Evolutionary conservation across 2,797 vertebrate species (phyloP).

Genomic region (Scarus forsteni): DNA sequence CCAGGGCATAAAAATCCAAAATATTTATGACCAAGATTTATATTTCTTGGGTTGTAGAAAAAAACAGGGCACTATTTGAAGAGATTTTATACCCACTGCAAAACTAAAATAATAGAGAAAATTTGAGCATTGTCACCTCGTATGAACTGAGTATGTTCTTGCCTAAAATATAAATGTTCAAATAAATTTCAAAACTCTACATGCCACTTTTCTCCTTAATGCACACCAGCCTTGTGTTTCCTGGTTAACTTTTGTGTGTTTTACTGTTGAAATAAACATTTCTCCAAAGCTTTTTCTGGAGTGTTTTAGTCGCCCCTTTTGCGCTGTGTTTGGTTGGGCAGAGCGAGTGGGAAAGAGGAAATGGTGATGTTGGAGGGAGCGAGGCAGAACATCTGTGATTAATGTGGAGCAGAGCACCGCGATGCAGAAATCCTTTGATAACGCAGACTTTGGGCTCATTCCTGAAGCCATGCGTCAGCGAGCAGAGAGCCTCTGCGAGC

Average conservation of each 20-base stretch:
- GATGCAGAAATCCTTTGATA: slow-evolving; percentile 83
- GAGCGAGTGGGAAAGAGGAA: slow-evolving; percentile 45
- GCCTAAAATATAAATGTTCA: too few relatives aligned
- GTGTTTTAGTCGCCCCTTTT: neutral
- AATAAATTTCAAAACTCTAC: too few relatives aligned
- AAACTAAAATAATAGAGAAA: too few relatives aligned
- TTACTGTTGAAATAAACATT: too few relatives aligned
- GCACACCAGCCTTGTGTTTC: too few relatives aligned
- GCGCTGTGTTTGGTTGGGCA: slow-evolving; percentile 47
- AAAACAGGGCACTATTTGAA: neutral
- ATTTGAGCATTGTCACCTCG: too few relatives aligned
- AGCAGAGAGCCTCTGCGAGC: slow-evolving; percentile 61
- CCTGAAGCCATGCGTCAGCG: slow-evolving; percentile 83
- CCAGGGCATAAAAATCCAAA: neutral
- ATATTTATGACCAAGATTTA: neutral
- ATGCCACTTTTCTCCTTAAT: too few relatives aligned
- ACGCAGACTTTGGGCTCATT: slow-evolving; percentile 84
- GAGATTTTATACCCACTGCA: too few relatives aligned
- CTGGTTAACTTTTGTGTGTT: too few relatives aligned
- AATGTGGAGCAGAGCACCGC: slow-evolving; percentile 83
- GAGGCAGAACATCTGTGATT: slow-evolving; percentile 85
- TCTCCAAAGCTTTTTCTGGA: neutral
- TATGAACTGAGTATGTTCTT: too few relatives aligned
- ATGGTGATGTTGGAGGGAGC: slow-evolving; percentile 58
- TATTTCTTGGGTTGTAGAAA: neutral